A percentile compares a stretch with the other conserved stretches of the same genome.
phyloP scores from a whole-genome alignment of 1,140 invertebrate genomes.

The Apis laboriosa region DNA sequence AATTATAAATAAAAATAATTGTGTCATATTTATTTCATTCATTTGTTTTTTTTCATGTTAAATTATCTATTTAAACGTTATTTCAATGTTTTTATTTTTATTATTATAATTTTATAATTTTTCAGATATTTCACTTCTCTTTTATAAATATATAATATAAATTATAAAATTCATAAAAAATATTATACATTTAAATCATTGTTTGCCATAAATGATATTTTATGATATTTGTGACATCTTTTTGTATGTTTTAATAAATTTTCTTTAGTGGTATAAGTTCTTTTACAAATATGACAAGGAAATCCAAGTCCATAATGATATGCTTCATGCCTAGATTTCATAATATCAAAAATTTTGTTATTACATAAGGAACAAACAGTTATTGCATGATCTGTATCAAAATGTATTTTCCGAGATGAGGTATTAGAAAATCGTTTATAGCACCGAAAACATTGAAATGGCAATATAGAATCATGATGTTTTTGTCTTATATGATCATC shows the following conservation, averaged over 20 bases:
- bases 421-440: slow-evolving; percentile 57
- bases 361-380: slow-evolving; percentile 64
- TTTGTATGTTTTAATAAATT: slow-evolving; percentile 13
- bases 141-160: no score
- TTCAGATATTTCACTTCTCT: neutral
- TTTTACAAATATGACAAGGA: slow-evolving; percentile 75
- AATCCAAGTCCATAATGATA: slow-evolving; percentile 74
- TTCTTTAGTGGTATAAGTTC: slow-evolving; percentile 32
- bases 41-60: neutral
- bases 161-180: neutral
- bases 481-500: slow-evolving; percentile 64
- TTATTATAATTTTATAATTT: neutral
- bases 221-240: neutral
- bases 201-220: no score
- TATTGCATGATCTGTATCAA: slow-evolving; percentile 52
- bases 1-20: slow-evolving; percentile 6
- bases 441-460: slow-evolving; percentile 69
- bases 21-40: neutral
- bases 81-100: neutral
- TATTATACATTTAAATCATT: neutral
- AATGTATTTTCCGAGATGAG: slow-evolving; percentile 59
- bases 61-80: neutral
- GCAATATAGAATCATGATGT: slow-evolving; percentile 53
- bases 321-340: slow-evolving; percentile 63
- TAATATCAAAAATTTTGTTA: slow-evolving; percentile 48